Conservation (phyloP, 1,140 invertebrate species). For the Elysia chlorotica region DNA sequence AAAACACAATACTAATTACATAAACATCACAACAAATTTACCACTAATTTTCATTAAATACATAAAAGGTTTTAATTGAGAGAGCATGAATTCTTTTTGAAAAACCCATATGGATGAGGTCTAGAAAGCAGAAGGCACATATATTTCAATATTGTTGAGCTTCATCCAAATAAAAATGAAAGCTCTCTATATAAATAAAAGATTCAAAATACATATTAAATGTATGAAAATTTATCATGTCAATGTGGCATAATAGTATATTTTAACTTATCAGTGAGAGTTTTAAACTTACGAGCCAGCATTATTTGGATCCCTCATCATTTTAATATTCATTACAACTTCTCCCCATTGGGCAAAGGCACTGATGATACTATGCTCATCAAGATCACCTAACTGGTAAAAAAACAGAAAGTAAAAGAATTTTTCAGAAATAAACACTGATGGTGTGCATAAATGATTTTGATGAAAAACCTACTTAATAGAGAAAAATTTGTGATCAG, state of each 20-base stretch:
- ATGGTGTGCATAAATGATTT: not conserved
- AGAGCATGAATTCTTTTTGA: not conserved
- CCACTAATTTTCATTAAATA: not conserved
- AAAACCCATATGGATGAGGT: not conserved
- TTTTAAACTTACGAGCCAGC: conserved; percentile 54
- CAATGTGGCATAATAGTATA: not conserved
- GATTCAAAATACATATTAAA: not conserved
- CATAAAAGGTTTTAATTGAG: not conserved
- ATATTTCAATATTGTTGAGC: not conserved
- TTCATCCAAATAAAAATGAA: conserved; percentile 1
- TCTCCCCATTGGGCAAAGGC: conserved; percentile 91
- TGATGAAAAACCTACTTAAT: not conserved
- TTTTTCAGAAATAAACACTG: not conserved
- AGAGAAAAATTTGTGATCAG: too few relatives aligned
- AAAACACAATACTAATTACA: not conserved
- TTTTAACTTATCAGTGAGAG: not conserved
- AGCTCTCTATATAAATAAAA: not conserved
- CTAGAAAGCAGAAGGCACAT: too few relatives aligned
- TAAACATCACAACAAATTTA: not conserved
- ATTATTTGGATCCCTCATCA: conserved; percentile 91
- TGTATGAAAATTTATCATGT: not conserved
- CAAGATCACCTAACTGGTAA: conserved; percentile 88
- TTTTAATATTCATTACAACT: conserved; percentile 70
- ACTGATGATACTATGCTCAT: conserved; percentile 87
- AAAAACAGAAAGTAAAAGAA: not conserved